These are phyloP conservation scores for Gorsachius goisagi DNA, from an alignment of 2,113 vertebrate species.

Conservation along the genomic window DNA sequence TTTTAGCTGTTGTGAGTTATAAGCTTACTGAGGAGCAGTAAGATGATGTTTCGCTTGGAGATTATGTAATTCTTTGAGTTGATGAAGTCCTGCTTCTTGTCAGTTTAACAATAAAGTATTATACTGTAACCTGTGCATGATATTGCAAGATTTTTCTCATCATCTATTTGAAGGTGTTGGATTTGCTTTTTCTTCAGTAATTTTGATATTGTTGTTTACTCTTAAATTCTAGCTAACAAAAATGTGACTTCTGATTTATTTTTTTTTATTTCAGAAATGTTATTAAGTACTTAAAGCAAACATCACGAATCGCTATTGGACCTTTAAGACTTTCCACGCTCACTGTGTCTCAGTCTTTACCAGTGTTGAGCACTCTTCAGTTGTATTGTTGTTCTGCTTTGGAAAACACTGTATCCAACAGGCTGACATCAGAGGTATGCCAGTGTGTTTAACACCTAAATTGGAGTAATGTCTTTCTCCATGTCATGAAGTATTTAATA, in stretches of 20 bases:
- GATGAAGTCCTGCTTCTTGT: neutral
- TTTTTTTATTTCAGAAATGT: constrained; percentile 75
- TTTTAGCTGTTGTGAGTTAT: neutral
- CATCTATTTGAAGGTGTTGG: neutral
- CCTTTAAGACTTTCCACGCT: constrained; percentile 91
- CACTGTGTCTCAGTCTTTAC: constrained; percentile 85
- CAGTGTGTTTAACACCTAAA: neutral
- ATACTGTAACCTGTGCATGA: rapidly evolving
- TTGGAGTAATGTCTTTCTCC: neutral
- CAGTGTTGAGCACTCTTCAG: constrained; percentile 89
- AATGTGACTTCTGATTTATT: neutral
- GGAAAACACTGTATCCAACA: constrained; percentile 88
- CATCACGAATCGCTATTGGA: constrained; percentile 88
- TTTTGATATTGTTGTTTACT: neutral
- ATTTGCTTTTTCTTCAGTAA: neutral
- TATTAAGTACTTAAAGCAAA: constrained; percentile 94
- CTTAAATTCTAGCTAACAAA: neutral
- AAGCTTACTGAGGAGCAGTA: neutral
- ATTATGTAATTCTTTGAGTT: neutral
- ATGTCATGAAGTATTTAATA: neutral
- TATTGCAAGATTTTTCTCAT: neutral
- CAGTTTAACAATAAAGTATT: neutral
- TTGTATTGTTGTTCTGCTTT: constrained; percentile 88
- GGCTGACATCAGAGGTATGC: constrained; percentile 84
- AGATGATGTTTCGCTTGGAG: neutral